Conservation (phyloP, 1,140 invertebrate species). For the Telenomus remus region DNA sequence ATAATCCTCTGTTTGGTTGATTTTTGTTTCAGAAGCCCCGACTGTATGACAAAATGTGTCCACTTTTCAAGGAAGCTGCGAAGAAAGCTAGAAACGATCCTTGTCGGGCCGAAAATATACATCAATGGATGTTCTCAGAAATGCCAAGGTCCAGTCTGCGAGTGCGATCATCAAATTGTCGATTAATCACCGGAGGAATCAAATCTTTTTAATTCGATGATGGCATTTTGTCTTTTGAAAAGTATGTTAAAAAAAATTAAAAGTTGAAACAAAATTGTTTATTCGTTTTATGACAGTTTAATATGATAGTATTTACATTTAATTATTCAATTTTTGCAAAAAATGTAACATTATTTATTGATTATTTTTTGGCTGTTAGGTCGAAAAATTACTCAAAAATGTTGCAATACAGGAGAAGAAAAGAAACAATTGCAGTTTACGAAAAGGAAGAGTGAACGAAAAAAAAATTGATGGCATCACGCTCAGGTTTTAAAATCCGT, state of each 20-base stretch:
- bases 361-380: no score
- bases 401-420: constrained; percentile 37
- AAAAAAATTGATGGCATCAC: constrained; percentile 54
- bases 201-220: constrained; percentile 52
- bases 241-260: neutral
- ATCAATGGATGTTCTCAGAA: constrained; percentile 51
- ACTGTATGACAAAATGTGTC: constrained; percentile 32
- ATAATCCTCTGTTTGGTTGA: constrained; percentile 13
- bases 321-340: no score
- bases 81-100: constrained; percentile 30
- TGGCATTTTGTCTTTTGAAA: constrained; percentile 26
- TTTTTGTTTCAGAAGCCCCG: neutral
- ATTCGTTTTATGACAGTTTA: no score
- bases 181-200: constrained; percentile 51
- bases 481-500: constrained; percentile 53
- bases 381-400: constrained; percentile 45
- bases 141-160: constrained; percentile 57
- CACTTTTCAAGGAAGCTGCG: constrained; percentile 31
- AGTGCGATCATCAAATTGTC: constrained; percentile 46
- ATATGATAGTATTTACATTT: no score
- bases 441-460: constrained; percentile 17
- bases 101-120: constrained; percentile 35
- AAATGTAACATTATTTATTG: no score
- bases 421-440: constrained; percentile 20
- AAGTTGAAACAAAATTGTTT: constrained; percentile 4